Conservation (phyloP, 1,140 invertebrate species). For the Sitodiplosis mosellana region DNA sequence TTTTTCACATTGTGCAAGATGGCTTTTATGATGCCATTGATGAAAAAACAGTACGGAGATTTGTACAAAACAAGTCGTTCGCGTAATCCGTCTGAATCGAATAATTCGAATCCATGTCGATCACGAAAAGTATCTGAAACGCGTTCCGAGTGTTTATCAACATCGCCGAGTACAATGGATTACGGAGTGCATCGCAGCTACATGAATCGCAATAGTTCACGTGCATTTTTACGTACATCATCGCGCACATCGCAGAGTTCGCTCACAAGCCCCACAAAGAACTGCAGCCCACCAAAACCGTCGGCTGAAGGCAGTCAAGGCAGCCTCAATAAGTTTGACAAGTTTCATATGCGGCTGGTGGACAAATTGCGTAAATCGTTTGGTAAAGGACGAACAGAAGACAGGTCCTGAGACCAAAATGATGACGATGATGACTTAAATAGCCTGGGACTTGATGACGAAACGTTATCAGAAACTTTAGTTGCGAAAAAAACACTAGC, state of each 20-base stretch:
- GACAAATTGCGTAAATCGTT: slow-evolving; percentile 65
- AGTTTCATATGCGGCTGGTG: slow-evolving; percentile 67
- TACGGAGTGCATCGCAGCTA: slow-evolving; percentile 30
- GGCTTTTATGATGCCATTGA: slow-evolving; percentile 87
- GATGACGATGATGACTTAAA: not conserved
- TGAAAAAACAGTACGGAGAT: slow-evolving; percentile 83
- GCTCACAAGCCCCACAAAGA: slow-evolving; percentile 36
- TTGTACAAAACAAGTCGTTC: slow-evolving; percentile 70
- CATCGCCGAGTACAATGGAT: slow-evolving; percentile 50
- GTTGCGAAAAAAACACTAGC: no score
- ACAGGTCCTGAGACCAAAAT: slow-evolving; percentile 21
- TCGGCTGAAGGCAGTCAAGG: slow-evolving; percentile 33
- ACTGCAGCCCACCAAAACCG: slow-evolving; percentile 34
- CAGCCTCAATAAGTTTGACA: slow-evolving; percentile 55
- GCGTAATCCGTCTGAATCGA: slow-evolving; percentile 51
- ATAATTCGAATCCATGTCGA: slow-evolving; percentile 35
- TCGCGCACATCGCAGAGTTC: slow-evolving; percentile 34
- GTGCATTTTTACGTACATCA: slow-evolving; percentile 32
- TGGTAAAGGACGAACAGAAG: slow-evolving; percentile 39
- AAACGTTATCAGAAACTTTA: no score
- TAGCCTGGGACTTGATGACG: not conserved
- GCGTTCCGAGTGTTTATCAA: slow-evolving; percentile 54
- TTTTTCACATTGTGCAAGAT: no score
- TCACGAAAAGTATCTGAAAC: slow-evolving; percentile 64
- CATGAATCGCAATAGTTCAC: slow-evolving; percentile 18